phyloP scores from a whole-genome alignment of 2,797 vertebrate genomes.

The Channallabes apus region DNA sequence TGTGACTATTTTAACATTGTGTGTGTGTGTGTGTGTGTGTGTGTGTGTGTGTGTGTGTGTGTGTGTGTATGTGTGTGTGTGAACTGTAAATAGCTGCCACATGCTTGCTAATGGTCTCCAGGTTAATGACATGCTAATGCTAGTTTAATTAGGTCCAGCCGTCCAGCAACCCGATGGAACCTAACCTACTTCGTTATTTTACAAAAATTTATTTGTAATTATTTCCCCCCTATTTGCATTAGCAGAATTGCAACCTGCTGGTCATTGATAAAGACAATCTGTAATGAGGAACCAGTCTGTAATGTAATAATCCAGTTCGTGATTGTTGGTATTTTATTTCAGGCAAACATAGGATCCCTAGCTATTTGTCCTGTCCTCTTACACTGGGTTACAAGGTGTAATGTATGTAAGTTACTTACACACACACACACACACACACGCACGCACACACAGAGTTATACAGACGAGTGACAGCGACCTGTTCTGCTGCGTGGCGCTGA shows the following conservation, averaged over 20 bases:
- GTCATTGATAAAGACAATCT: neutral
- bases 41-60: neutral
- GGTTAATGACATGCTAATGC: conserved; percentile 53
- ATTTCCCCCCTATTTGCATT: neutral
- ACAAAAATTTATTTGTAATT: neutral
- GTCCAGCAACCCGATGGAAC: neutral
- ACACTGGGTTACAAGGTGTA: conserved; percentile 24
- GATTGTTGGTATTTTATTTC: neutral
- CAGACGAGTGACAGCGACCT: conserved; percentile 34
- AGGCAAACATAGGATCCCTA: conserved; percentile 1
- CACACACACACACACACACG: conserved; percentile 47
- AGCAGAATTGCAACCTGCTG: neutral
- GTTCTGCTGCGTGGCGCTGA: conserved; percentile 44
- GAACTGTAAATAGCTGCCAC: conserved; percentile 3
- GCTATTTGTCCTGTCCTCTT: conserved; percentile 3
- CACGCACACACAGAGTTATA: conserved; percentile 17
- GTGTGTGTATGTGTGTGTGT: neutral
- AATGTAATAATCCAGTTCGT: neutral
- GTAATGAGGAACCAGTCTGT: neutral
- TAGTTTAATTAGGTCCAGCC: conserved; percentile 48
- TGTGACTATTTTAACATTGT: neutral
- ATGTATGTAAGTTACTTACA: conserved; percentile 13
- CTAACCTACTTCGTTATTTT: neutral
- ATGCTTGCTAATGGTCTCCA: conserved; percentile 29
- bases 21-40: too few species aligned